Conservation (phyloP, 1,140 invertebrate genomes). For the Drosophila virilis region DNA sequence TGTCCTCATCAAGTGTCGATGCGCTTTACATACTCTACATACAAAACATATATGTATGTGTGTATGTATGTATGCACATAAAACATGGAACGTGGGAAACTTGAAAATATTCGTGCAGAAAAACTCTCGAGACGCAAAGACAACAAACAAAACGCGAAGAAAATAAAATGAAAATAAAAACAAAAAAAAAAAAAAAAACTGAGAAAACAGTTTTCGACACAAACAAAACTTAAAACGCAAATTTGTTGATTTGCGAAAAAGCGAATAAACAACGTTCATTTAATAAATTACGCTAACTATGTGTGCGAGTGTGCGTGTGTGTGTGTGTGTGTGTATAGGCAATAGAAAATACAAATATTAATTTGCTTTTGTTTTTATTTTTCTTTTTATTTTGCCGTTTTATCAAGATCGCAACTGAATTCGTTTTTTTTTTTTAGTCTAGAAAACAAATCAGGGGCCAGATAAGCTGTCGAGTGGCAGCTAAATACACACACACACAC, state of each 20-base stretch:
- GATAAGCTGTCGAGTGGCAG: constrained; percentile 73
- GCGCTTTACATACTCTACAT: constrained; percentile 6
- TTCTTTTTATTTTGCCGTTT: constrained; percentile 40
- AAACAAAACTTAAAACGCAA: constrained; percentile 40
- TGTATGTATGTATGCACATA: too few relatives aligned
- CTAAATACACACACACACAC: constrained; percentile 14
- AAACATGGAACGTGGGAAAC: constrained; percentile 22
- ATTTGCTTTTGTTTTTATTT: constrained; percentile 41
- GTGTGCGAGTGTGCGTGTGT: background rate
- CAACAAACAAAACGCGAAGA: constrained; percentile 21
- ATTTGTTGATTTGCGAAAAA: constrained; percentile 47
- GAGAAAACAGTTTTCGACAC: constrained; percentile 13
- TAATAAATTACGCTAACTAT: constrained; percentile 47
- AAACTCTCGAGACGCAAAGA: constrained; percentile 16
- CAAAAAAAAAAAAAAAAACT: constrained; percentile 7
- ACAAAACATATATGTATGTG: background rate
- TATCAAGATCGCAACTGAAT: constrained; percentile 72
- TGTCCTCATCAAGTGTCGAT: constrained; percentile 15
- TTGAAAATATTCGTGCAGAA: background rate
- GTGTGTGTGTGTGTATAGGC: constrained; percentile 16
- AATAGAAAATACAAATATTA: constrained; percentile 57
- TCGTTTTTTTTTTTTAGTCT: constrained; percentile 46
- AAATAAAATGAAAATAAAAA: background rate
- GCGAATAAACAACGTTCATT: constrained; percentile 46
- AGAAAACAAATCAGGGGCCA: constrained; percentile 63